phyloP scores from a whole-genome alignment of 2,888 invertebrate genomes.

The Exocentrus adspersus region DNA sequence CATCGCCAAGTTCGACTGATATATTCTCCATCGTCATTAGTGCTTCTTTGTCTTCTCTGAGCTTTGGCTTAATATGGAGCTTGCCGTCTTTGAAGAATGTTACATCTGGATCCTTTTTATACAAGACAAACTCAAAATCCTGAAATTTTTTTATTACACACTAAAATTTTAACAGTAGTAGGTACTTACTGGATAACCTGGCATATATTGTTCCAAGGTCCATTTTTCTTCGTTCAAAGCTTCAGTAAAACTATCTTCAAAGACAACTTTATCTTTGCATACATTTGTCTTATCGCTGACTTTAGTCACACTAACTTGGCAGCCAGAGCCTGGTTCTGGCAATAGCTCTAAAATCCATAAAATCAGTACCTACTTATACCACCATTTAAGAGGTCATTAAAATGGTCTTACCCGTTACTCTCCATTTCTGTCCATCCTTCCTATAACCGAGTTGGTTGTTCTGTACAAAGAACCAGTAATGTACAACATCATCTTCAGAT shows the following conservation, averaged over 20 bases:
- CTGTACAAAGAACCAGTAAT: constrained; percentile 72
- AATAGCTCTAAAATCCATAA: constrained; percentile 18
- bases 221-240: constrained; percentile 60
- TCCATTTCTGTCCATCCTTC: constrained; percentile 60
- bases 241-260: constrained; percentile 71
- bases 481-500: constrained; percentile 67
- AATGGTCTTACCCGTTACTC: constrained; percentile 61
- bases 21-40: constrained; percentile 48
- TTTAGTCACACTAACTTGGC: constrained; percentile 27
- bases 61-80: constrained; percentile 58
- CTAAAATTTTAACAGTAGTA: too few species aligned
- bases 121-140: constrained; percentile 65
- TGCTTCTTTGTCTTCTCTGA: constrained; percentile 45
- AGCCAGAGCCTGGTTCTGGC: constrained; percentile 1
- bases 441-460: constrained; percentile 64
- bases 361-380: too few species aligned
- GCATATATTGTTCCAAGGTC: constrained; percentile 69
- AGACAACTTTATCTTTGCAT: constrained; percentile 62
- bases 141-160: too few species aligned
- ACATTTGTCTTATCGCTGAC: constrained; percentile 62
- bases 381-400: too few species aligned
- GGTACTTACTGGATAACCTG: constrained; percentile 62
- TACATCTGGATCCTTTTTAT: constrained; percentile 59
- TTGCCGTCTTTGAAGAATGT: constrained; percentile 53
- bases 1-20: constrained; percentile 29